phyloP scores from a whole-genome alignment of 2,888 invertebrate species.

The Scaeva pyrastri region DNA sequence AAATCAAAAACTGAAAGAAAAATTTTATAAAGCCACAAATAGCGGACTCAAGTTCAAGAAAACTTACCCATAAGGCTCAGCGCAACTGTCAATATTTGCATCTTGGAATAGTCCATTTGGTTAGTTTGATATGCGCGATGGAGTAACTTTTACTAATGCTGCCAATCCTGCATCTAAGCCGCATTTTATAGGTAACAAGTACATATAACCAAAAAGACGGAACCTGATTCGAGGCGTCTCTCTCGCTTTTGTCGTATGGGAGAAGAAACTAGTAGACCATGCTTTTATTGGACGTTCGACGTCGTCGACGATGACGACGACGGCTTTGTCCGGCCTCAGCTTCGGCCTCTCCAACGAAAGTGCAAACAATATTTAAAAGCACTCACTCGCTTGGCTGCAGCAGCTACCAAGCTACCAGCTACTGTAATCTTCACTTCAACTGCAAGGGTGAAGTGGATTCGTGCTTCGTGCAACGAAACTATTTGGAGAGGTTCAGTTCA shows the following conservation, averaged over 20 bases:
- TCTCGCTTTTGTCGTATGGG: constrained; percentile 44
- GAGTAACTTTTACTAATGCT: constrained; percentile 68
- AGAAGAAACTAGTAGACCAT: constrained; percentile 74
- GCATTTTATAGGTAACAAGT: constrained; percentile 72
- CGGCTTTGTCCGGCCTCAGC: background rate
- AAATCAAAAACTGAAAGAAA: constrained; percentile 42
- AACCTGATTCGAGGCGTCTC: constrained; percentile 59
- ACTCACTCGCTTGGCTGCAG: constrained; percentile 43
- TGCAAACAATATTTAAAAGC: constrained; percentile 63
- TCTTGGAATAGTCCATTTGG: constrained; percentile 41
- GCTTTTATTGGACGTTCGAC: constrained; percentile 51
- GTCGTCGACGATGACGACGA: too few relatives aligned
- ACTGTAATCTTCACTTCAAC: constrained; percentile 18
- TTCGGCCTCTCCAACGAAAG: constrained; percentile 59
- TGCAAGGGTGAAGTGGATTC: constrained; percentile 54
- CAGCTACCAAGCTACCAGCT: constrained; percentile 51
- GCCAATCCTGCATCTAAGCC: constrained; percentile 59
- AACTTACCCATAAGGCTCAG: constrained; percentile 58
- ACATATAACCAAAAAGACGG: constrained; percentile 67
- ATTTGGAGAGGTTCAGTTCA: constrained; percentile 43
- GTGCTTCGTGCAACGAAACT: constrained; percentile 67
- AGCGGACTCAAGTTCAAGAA: constrained; percentile 11
- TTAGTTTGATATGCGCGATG: constrained; percentile 52
- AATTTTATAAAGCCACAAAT: background rate
- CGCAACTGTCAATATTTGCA: constrained; percentile 40